Percentiles rank a stretch among this genome's conserved stretches.
Evolutionary conservation across 2,888 invertebrate genomes (phyloP).

Genomic region (Lasioglossum villosulum): DNA sequence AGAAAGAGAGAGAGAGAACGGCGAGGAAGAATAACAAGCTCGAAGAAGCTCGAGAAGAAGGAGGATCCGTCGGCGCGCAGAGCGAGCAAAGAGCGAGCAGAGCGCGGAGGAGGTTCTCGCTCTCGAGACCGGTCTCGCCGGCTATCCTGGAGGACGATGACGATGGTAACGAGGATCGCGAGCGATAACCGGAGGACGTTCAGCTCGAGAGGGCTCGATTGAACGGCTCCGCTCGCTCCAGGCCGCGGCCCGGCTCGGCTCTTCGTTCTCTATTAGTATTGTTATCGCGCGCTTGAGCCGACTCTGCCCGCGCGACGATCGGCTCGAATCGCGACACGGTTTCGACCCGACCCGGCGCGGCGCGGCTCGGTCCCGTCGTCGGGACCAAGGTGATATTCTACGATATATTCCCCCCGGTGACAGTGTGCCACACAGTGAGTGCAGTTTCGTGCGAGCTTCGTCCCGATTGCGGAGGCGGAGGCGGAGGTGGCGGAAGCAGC

Average conservation of each 20-base stretch:
- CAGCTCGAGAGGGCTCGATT: conserved; percentile 78
- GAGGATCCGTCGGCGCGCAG: background rate
- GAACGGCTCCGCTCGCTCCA: conserved; percentile 84
- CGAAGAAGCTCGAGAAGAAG: background rate
- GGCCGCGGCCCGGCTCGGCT: background rate
- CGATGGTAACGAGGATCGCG: conserved; percentile 54
- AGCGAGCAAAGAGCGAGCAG: background rate
- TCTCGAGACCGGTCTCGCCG: conserved; percentile 1
- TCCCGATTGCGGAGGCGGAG: background rate
- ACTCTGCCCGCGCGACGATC: background rate
- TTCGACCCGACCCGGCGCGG: conserved; percentile 36
- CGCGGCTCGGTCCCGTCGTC: conserved; percentile 67
- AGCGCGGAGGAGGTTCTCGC: background rate
- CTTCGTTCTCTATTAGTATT: background rate
- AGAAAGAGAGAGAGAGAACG: background rate
- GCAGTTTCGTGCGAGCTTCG: conserved; percentile 28
- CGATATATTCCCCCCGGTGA: conserved; percentile 1
- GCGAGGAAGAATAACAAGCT: background rate
- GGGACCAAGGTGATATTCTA: conserved; percentile 49
- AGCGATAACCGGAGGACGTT: conserved; percentile 55
- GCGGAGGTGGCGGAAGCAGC: background rate
- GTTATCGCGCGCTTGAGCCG: background rate
- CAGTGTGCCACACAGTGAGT: conserved; percentile 52
- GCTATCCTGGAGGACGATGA: conserved; percentile 55
- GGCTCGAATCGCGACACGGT: background rate